Evolutionary conservation across 2,113 vertebrate species (phyloP), one percentile per base, ranked within the genome.

Genomic region (Dicrurus megarhynchus): DNA sequence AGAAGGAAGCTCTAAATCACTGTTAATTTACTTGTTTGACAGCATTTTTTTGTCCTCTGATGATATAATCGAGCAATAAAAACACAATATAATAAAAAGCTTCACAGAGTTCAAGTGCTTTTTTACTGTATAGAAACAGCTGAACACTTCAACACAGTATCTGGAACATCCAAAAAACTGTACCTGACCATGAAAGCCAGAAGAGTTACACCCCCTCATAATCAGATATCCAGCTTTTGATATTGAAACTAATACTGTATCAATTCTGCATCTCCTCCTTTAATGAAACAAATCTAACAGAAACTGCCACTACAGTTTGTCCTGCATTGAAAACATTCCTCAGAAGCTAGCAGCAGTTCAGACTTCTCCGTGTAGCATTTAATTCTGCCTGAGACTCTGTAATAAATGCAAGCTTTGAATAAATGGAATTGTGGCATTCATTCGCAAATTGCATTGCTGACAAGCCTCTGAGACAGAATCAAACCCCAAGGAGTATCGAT

Each of bases 1-100:
- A 65, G 32, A 73, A 94, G 37, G 50, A 94, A 73, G n/a, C 59
- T 74, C 70, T 93, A 84, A 93, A 95, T 93, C 88, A 88, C 52
- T 33, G n/a, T 67, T 91, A 95, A 95, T 89, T 92, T 91, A 93
- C 75, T 88, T 86, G 50, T 80, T 87, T 92, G 86, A 77, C 85
- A 77, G 44, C 30, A 81, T 63, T 77, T 96, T 88, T 93, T 76
- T 83, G 92, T 6, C 61, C 53, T 86, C 35, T 56, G 59, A 90
- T 77, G 52, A 86, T 80, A 94, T 24, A 94, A 93, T 44, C 20
- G 2, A 71, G 52, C 28, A 91, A 88, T 85, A 89, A 92, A 96
- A 65, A 37, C 13, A 4, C 42, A 64, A 74, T 41, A 46, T 42
- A 89, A 85, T 73, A 88, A 90, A 94, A 96, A 91, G 64, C 47